Evolutionary conservation across 2,113 vertebrate genomes (phyloP).

Genomic region (Poecile atricapillus): DNA sequence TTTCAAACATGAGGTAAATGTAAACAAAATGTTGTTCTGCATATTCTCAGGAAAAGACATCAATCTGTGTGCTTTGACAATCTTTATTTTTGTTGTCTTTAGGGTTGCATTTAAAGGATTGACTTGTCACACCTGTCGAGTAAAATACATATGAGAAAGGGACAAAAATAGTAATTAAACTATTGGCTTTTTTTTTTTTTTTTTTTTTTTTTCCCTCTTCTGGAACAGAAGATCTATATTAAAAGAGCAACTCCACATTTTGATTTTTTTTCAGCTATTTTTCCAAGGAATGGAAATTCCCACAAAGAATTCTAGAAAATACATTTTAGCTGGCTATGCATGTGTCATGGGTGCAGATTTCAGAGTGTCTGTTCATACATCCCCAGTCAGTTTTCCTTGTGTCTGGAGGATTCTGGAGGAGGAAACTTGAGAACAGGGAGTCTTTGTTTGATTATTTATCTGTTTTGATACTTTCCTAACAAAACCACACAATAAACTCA

Average conservation of each 20-base stretch:
- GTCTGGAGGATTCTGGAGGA: not conserved
- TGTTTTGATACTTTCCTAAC: not conserved
- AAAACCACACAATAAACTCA: not conserved
- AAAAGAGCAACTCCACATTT: not conserved
- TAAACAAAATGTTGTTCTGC: not conserved
- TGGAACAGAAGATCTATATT: not conserved
- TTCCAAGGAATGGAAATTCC: not conserved
- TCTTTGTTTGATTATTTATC: not conserved
- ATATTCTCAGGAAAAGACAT: not conserved
- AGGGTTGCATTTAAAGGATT: not conserved
- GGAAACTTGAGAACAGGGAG: not conserved
- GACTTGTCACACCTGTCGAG: not conserved
- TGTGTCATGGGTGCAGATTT: too few relatives aligned
- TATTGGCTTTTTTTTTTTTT: not conserved
- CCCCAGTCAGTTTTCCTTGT: rapidly evolving
- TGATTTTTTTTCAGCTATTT: not conserved
- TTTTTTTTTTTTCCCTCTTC: not conserved
- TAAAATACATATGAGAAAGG: not conserved
- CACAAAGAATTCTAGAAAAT: not conserved
- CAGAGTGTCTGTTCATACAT: not conserved
- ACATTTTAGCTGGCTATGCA: rapidly evolving
- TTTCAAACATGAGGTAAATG: not conserved
- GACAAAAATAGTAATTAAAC: not conserved
- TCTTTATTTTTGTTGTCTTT: not conserved
- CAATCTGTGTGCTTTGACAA: not conserved